These are phyloP conservation scores for Neodon shergylaensis DNA, from an alignment of 2,113 vertebrate genomes.

Conservation along the genomic window DNA sequence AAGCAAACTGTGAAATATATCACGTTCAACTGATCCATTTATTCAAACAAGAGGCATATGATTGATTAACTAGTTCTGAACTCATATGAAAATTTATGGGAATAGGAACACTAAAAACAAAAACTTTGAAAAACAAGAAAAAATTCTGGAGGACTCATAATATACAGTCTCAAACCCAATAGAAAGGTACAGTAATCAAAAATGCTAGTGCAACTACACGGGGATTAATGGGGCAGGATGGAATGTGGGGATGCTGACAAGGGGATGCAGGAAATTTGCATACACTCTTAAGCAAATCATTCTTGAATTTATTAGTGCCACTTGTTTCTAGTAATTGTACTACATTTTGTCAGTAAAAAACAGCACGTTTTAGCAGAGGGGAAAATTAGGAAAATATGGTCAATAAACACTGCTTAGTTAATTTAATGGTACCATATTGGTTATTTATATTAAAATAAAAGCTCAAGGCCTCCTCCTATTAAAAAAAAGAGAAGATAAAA, in stretches of 20 bases:
- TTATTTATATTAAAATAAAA: not conserved
- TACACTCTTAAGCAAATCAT: not conserved
- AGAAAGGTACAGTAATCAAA: not conserved
- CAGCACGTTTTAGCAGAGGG: not conserved
- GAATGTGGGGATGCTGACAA: not conserved
- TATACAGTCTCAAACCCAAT: not conserved
- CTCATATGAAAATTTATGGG: not conserved
- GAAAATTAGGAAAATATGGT: not conserved
- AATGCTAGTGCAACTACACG: not conserved
- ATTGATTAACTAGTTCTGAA: not conserved
- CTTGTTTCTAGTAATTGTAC: not conserved
- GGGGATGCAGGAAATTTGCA: not conserved
- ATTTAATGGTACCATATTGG: not conserved
- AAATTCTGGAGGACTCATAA: not conserved
- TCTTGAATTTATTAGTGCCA: not conserved
- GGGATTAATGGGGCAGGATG: not conserved
- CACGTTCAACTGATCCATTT: not conserved
- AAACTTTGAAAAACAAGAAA: not conserved
- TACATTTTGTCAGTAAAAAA: not conserved
- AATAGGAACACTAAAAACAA: not conserved
- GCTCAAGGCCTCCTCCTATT: not conserved
- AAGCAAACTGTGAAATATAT: not conserved
- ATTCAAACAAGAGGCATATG: not conserved
- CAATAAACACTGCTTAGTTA: not conserved
- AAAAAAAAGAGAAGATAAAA: not conserved